These are phyloP conservation scores for Diorhabda elongata DNA, from an alignment of 1,140 invertebrate genomes.

Conservation along the genomic window DNA sequence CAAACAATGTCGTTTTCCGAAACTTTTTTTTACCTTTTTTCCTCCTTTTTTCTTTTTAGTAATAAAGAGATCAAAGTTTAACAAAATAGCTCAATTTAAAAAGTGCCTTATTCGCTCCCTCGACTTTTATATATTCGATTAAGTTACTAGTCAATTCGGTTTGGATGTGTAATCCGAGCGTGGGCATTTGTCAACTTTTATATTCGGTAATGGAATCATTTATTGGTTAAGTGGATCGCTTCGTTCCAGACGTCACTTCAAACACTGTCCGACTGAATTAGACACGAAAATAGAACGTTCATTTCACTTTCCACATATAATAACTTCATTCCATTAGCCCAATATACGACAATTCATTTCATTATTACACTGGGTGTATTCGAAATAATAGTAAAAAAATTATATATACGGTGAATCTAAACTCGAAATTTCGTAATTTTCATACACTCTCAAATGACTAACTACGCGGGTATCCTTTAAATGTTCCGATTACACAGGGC, in stretches of 20 bases:
- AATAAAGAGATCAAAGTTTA: constrained; percentile 10
- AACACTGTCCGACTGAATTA: constrained; percentile 31
- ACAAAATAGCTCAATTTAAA: constrained; percentile 7
- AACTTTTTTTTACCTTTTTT: background rate
- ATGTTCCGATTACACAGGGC: too few species aligned
- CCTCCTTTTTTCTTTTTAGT: background rate
- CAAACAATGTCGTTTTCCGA: background rate
- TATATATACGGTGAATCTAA: too few species aligned
- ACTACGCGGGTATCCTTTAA: too few species aligned
- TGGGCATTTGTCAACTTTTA: constrained; percentile 36
- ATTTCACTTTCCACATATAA: background rate
- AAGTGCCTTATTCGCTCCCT: constrained; percentile 10
- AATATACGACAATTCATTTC: background rate
- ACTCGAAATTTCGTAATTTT: too few species aligned
- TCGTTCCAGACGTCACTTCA: constrained; percentile 28
- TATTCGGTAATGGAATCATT: constrained; percentile 36
- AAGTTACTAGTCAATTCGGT: constrained; percentile 30
- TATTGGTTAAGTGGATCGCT: constrained; percentile 32
- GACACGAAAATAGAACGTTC: background rate
- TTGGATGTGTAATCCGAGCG: constrained; percentile 32
- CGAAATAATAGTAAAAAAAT: too few species aligned
- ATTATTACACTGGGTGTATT: too few species aligned
- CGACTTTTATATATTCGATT: constrained; percentile 30
- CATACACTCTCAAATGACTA: too few species aligned
- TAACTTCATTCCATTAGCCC: background rate